These are phyloP conservation scores for Orchestes rusci DNA, from an alignment of 2,888 invertebrate genomes.

Conservation along the genomic window DNA sequence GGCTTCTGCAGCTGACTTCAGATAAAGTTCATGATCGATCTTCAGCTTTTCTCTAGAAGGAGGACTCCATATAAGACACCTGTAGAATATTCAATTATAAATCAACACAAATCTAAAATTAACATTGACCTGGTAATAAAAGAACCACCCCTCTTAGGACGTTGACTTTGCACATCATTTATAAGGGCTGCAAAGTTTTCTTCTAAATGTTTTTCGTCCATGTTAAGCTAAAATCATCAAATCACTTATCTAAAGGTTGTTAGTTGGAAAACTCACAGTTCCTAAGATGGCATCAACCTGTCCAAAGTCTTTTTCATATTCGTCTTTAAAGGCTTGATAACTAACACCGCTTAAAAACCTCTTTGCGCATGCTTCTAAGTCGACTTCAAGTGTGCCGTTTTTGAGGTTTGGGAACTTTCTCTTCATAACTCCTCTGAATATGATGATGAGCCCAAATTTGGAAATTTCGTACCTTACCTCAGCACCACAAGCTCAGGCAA, in stretches of 20 bases:
- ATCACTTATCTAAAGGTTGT: no score
- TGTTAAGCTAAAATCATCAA: constrained; percentile 58
- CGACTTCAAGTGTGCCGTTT: constrained; percentile 58
- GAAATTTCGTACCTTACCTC: constrained; percentile 14
- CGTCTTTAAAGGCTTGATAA: constrained; percentile 60
- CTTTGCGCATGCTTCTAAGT: constrained; percentile 55
- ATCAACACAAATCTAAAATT: not conserved
- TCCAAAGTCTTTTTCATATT: constrained; percentile 65
- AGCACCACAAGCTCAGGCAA: constrained; percentile 67
- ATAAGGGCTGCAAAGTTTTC: constrained; percentile 64
- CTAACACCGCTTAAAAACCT: constrained; percentile 64
- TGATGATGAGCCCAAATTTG: not conserved
- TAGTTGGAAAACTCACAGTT: constrained; percentile 59
- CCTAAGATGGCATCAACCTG: constrained; percentile 61
- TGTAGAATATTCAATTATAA: no score
- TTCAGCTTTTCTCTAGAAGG: constrained; percentile 62
- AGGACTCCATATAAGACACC: constrained; percentile 56
- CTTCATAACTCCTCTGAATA: constrained; percentile 64
- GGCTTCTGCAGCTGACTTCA: constrained; percentile 14
- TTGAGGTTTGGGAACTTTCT: constrained; percentile 65
- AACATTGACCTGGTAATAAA: constrained; percentile 59
- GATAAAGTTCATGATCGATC: constrained; percentile 49
- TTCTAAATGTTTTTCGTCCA: constrained; percentile 63
- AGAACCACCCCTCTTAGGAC: constrained; percentile 60
- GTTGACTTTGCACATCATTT: constrained; percentile 54